Percentiles rank a stretch among this genome's conserved stretches.
Evolutionary conservation across 2,797 vertebrate genomes (phyloP).

Genomic region (Urophycis tenuis): DNA sequence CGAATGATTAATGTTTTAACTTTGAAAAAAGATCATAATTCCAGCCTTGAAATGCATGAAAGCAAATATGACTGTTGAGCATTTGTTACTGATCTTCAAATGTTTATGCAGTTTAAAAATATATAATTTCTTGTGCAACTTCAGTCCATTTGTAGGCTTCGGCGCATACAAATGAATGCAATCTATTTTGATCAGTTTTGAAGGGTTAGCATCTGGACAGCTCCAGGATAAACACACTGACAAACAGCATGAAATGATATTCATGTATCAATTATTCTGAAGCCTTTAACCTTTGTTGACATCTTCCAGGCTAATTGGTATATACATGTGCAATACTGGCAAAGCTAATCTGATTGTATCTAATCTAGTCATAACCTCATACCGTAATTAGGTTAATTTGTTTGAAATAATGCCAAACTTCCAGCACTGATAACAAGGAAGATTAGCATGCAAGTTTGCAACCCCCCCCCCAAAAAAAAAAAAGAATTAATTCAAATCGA

Average conservation of each 20-base stretch:
- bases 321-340: neutral
- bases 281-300: neutral
- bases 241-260: neutral
- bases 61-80: neutral
- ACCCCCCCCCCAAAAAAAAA: too few relatives aligned
- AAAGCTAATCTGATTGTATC: constrained; percentile 27
- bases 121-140: neutral
- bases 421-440: constrained; percentile 2
- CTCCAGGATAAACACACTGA: neutral
- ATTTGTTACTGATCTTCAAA: neutral
- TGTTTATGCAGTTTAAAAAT: neutral
- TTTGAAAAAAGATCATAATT: neutral
- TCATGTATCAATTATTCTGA: neutral
- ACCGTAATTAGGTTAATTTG: constrained; percentile 26
- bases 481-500: neutral
- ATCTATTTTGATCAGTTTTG: neutral
- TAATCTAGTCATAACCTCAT: constrained; percentile 27
- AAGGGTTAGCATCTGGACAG: constrained; percentile 23
- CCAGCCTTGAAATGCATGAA: neutral
- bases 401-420: constrained; percentile 33
- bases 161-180: neutral
- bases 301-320: neutral
- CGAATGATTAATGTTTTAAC: neutral
- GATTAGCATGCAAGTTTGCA: neutral
- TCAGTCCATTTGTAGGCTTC: neutral